A percentile compares a stretch with the other conserved stretches of the same genome.
phyloP scores from a whole-genome alignment of 2,113 vertebrate genomes.

The Amphiprion percula region DNA sequence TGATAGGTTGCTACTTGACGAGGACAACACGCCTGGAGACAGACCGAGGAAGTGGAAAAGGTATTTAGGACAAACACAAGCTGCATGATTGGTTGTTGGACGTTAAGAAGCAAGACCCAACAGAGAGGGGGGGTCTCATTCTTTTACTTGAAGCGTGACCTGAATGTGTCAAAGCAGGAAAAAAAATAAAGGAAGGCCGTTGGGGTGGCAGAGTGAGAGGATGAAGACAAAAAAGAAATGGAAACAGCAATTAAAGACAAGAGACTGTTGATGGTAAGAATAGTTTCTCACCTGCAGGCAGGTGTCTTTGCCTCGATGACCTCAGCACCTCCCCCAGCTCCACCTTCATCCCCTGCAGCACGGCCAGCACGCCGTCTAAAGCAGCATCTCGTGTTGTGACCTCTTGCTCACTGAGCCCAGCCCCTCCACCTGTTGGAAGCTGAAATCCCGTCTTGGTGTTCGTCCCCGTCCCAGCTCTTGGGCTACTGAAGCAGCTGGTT shows the following conservation, averaged over 20 bases:
- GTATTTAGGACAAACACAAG: slow-evolving; percentile 40
- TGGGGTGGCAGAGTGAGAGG: slow-evolving; percentile 13
- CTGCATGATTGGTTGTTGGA: slow-evolving; percentile 30
- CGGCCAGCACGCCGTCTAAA: slow-evolving; percentile 53
- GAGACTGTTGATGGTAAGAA: not conserved
- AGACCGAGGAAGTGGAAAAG: slow-evolving; percentile 35
- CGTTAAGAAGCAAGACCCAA: slow-evolving; percentile 1
- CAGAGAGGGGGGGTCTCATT: slow-evolving; percentile 22
- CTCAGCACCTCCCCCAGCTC: slow-evolving; percentile 79
- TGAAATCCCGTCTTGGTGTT: slow-evolving; percentile 62
- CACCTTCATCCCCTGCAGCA: slow-evolving; percentile 76
- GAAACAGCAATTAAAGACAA: slow-evolving; percentile 40
- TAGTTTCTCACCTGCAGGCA: slow-evolving; percentile 90
- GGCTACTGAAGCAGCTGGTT: slow-evolving; percentile 65
- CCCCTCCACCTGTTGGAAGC: slow-evolving; percentile 30
- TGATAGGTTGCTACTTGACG: slow-evolving; percentile 35
- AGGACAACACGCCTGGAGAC: slow-evolving; percentile 25
- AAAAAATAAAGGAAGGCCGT: slow-evolving; percentile 14
- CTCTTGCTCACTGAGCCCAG: slow-evolving; percentile 42
- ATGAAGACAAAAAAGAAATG: slow-evolving; percentile 25
- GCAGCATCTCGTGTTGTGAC: slow-evolving; percentile 33
- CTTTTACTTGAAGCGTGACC: slow-evolving; percentile 42
- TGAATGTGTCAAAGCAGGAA: slow-evolving; percentile 44
- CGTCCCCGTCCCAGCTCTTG: slow-evolving; percentile 1
- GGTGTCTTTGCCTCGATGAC: slow-evolving; percentile 72